These are phyloP conservation scores for Leptinotarsa lineolata DNA, from an alignment of 1,140 invertebrate genomes.

Conservation along the genomic window DNA sequence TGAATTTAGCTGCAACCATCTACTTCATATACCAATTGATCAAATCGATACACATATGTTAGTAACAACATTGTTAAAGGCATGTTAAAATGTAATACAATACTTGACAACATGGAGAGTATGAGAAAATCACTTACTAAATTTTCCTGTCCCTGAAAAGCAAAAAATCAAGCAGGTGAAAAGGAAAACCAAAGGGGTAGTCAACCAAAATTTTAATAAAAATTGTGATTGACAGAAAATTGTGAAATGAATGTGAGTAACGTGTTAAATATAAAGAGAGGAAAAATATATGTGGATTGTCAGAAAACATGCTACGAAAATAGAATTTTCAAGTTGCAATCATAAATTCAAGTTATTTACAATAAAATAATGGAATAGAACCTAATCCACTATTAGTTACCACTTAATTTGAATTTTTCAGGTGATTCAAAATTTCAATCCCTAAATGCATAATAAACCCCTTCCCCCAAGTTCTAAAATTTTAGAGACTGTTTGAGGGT, in stretches of 20 bases:
- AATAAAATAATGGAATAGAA: no score
- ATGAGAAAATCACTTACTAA: constrained; percentile 67
- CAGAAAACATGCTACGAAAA: no score
- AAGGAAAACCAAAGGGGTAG: neutral
- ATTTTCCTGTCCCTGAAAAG: constrained; percentile 74
- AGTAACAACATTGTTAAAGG: neutral
- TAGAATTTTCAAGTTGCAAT: no score
- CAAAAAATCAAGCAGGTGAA: constrained; percentile 55
- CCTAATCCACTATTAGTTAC: no score
- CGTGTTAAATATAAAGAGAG: constrained; percentile 19
- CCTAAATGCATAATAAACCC: no score
- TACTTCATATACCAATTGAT: constrained; percentile 2
- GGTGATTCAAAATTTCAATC: no score
- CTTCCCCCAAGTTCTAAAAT: no score
- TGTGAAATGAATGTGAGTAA: neutral
- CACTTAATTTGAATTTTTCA: no score
- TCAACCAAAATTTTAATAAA: no score
- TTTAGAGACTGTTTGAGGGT: no score
- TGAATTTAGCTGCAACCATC: constrained; percentile 1
- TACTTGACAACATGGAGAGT: constrained; percentile 4
- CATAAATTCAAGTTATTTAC: no score
- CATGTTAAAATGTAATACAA: constrained; percentile 3
- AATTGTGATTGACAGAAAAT: neutral
- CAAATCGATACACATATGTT: neutral
- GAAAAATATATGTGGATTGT: neutral